Evolutionary conservation across 2,888 invertebrate species (phyloP), one percentile per base, ranked within the genome.

Genomic region (Lamellibrachia columna): DNA sequence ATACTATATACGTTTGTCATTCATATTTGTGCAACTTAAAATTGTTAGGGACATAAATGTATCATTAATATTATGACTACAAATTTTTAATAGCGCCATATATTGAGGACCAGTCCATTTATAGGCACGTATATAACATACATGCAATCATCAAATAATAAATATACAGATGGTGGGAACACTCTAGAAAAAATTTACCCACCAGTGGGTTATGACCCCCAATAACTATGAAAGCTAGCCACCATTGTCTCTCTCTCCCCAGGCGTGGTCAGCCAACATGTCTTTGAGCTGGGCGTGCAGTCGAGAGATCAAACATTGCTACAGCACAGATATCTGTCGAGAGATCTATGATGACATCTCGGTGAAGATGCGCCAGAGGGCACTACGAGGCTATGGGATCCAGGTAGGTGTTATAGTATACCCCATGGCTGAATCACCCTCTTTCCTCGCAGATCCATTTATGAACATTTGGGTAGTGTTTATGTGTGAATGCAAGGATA

Each of bases 221-320:
- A 40, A 40, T 40, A 40, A 40, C 40, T 40, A 40, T 40, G 40
- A 40, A 40, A 40, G 40, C 40, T 40, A 40, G 28, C 58, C 75
- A n/a, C 52, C n/a, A 75, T 92, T 40, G 15, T 15, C 40, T 60
- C 40, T 92, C 93, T 8, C 93, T 92, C 3, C 93, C n/a, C 93
- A 96, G 96, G 95, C 95, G 93, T 98, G 98, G 98, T 98, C 98
- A 11, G 97, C 98, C 22, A 97, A 97, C 92, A 97, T 97, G 15
- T 97, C 97, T 95, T 97, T 98, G 91, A 97, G 98, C 91, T 98
- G 98, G 98, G 98, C 98, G 92, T 97, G 97, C 95, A 98, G 98
- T 3, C 97, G 97, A 95, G 97, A 97, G 96, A 97, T 97, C 52
- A 97, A 98, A 94, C 97, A 97, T 95, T 97, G 97, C 93, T 96